phyloP scores from a whole-genome alignment of 2,113 vertebrate genomes.

The Prinia subflava region DNA sequence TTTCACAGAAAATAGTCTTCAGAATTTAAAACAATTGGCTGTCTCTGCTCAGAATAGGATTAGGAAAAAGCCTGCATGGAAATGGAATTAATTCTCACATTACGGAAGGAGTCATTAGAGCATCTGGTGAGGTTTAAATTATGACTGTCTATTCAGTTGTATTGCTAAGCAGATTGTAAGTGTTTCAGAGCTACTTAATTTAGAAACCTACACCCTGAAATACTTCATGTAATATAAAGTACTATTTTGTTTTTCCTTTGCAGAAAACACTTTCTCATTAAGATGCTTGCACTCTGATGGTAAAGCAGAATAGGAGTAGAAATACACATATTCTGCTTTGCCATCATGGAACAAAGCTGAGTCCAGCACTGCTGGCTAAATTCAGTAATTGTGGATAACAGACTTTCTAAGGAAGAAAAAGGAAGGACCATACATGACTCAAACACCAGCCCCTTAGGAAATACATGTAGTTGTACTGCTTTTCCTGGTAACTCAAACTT shows the following conservation, averaged over 20 bases:
- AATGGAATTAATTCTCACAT: slow-evolving; percentile 53
- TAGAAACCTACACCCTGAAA: neutral
- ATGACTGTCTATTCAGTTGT: neutral
- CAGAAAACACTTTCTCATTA: neutral
- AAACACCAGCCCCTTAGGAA: neutral
- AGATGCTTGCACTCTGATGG: neutral
- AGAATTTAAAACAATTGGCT: slow-evolving; percentile 37
- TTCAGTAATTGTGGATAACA: neutral
- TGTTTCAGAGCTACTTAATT: slow-evolving; percentile 11
- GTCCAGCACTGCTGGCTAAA: neutral
- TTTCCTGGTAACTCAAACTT: neutral
- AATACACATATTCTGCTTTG: neutral
- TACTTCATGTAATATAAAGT: neutral
- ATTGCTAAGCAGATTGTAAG: slow-evolving; percentile 43
- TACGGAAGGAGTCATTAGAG: slow-evolving; percentile 42
- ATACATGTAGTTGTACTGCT: neutral
- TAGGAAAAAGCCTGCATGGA: slow-evolving; percentile 21
- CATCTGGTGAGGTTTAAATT: slow-evolving; percentile 46
- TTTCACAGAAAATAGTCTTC: neutral
- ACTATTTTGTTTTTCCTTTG: neutral
- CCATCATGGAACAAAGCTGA: neutral
- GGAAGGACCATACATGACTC: neutral
- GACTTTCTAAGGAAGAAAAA: neutral
- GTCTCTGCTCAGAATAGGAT: slow-evolving; percentile 22
- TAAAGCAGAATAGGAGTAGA: neutral